phyloP scores from a whole-genome alignment of 2,113 vertebrate species.

The Antidorcas marsupialis region DNA sequence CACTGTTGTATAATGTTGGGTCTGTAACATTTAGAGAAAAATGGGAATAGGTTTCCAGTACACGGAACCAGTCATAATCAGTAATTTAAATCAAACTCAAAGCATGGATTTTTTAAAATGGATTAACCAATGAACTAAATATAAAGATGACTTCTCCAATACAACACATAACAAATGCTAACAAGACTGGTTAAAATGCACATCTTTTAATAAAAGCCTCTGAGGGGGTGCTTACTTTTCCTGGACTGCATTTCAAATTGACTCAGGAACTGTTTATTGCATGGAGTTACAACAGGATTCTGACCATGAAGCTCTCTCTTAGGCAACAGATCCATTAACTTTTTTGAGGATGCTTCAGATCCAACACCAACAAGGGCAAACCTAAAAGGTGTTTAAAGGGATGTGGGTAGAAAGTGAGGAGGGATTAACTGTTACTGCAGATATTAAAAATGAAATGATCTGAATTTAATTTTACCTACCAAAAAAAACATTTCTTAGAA shows the following conservation, averaged over 20 bases:
- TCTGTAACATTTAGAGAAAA: slow-evolving; percentile 19
- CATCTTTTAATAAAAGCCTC: slow-evolving; percentile 37
- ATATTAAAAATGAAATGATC: background rate
- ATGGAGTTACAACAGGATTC: slow-evolving; percentile 97
- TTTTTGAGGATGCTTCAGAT: slow-evolving; percentile 96
- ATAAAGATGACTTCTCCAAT: background rate
- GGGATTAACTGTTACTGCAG: background rate
- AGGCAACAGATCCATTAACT: slow-evolving; percentile 95
- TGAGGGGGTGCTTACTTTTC: slow-evolving; percentile 90
- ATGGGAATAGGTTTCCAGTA: background rate
- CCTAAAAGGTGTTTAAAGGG: slow-evolving; percentile 75
- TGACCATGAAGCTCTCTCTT: slow-evolving; percentile 98
- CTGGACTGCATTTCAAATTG: slow-evolving; percentile 99
- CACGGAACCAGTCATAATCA: background rate
- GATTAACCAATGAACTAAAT: background rate
- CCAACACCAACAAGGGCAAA: slow-evolving; percentile 98
- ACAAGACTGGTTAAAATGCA: slow-evolving; percentile 17
- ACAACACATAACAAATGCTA: slow-evolving; percentile 4
- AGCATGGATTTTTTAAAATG: background rate
- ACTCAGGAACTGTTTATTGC: slow-evolving; percentile 98
- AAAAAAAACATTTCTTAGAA: background rate
- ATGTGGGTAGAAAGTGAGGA: background rate
- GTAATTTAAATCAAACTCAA: background rate
- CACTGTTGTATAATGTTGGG: background rate
- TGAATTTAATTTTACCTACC: slow-evolving; percentile 1